Conservation (phyloP, 2,113 vertebrate species). For the Macrotus californicus region DNA sequence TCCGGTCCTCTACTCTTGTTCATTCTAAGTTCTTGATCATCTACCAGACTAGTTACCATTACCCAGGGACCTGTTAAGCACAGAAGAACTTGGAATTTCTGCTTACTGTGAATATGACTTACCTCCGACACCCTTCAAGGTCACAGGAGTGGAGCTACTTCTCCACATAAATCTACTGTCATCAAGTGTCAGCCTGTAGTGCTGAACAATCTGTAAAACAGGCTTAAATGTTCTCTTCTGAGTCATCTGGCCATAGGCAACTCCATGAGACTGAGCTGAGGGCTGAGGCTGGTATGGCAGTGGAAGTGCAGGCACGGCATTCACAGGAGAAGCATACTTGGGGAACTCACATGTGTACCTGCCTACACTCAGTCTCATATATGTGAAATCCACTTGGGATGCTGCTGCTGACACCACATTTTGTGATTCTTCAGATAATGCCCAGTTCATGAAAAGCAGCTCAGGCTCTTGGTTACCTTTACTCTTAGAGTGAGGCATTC, state of each 20-base stretch:
- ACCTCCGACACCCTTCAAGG: neutral
- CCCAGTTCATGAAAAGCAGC: neutral
- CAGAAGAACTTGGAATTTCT: neutral
- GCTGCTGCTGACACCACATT: neutral
- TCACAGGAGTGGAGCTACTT: neutral
- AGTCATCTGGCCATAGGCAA: neutral
- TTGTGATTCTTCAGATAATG: neutral
- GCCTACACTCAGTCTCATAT: neutral
- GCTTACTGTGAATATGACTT: neutral
- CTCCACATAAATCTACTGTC: neutral
- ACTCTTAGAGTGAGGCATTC: neutral
- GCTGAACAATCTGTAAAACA: neutral
- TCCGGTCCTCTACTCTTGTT: neutral
- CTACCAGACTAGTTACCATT: neutral
- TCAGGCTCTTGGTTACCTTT: neutral
- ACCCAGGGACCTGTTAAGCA: neutral
- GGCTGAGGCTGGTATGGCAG: neutral
- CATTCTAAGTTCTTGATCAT: neutral
- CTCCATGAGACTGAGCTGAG: neutral
- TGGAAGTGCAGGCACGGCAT: neutral
- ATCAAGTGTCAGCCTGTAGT: neutral
- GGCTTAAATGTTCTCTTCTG: neutral
- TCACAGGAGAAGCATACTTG: neutral
- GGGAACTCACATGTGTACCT: neutral
- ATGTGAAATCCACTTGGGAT: neutral